A percentile compares a stretch with the other conserved stretches of the same genome.
These are phyloP conservation scores for Acleris emargana DNA, from an alignment of 2,888 invertebrate genomes.

Conservation along the genomic window DNA sequence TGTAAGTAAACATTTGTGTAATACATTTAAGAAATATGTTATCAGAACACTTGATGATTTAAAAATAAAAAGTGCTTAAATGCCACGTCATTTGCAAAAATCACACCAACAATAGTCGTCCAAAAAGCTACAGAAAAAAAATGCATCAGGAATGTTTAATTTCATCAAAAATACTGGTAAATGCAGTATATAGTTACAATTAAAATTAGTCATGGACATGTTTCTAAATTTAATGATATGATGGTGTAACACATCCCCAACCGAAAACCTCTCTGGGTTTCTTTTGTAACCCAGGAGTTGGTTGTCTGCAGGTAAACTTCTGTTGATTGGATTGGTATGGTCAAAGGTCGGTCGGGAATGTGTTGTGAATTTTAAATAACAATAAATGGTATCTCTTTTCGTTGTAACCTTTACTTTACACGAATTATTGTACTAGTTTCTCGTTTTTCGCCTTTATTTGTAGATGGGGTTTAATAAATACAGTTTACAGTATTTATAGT, in stretches of 20 bases:
- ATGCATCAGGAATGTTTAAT: slow-evolving; percentile 33
- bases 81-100: too few relatives aligned
- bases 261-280: too few relatives aligned
- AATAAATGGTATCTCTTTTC: slow-evolving; percentile 43
- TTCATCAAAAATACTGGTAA: slow-evolving; percentile 32
- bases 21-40: neutral
- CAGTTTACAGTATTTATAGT: slow-evolving; percentile 17
- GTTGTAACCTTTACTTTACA: slow-evolving; percentile 40
- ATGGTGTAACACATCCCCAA: slow-evolving; percentile 16
- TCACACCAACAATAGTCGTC: neutral
- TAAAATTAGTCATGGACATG: slow-evolving; percentile 45
- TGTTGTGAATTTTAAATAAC: neutral
- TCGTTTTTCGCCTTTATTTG: slow-evolving; percentile 20
- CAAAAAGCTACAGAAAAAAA: slow-evolving; percentile 9
- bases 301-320: too few relatives aligned
- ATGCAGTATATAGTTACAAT: slow-evolving; percentile 15
- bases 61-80: neutral
- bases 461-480: slow-evolving; percentile 16
- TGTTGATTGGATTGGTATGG: too few relatives aligned
- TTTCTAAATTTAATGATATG: slow-evolving; percentile 43
- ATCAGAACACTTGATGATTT: neutral
- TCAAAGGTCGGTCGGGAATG: too few relatives aligned
- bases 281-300: too few relatives aligned
- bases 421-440: slow-evolving; percentile 48
- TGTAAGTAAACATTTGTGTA: neutral